Conservation (phyloP, 2,113 vertebrate species). For the Leucopsar rothschildi region DNA sequence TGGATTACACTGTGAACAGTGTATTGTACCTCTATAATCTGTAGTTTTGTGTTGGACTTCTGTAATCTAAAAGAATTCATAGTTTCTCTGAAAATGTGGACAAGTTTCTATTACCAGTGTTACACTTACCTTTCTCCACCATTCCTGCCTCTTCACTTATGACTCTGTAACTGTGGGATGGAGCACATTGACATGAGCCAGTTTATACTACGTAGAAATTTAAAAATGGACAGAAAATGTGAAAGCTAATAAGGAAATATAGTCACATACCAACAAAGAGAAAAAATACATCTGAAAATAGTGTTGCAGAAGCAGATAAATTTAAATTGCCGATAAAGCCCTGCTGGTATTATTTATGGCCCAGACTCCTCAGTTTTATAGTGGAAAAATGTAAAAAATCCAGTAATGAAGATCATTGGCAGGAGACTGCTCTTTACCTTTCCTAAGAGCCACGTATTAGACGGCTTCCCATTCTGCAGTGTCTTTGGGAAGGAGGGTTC, state of each 20-base stretch:
- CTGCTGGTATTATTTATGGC: neutral
- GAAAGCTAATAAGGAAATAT: neutral
- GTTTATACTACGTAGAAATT: neutral
- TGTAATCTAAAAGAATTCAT: neutral
- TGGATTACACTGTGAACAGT: neutral
- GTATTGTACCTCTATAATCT: neutral
- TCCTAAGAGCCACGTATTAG: neutral
- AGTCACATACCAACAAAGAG: neutral
- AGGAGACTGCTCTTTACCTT: neutral
- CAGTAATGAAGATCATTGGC: neutral
- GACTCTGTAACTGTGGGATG: neutral
- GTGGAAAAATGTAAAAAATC: neutral
- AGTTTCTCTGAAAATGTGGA: neutral
- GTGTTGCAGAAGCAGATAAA: neutral
- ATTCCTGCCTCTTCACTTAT: neutral
- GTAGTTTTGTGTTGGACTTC: neutral
- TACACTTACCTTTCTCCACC: neutral
- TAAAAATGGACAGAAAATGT: neutral
- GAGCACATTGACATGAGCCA: neutral
- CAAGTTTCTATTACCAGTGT: neutral
- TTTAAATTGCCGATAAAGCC: neutral
- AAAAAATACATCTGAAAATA: constrained; percentile 4
- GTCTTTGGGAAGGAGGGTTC: neutral
- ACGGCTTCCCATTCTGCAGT: neutral
- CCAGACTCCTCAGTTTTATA: neutral